Conservation (phyloP, 2,888 invertebrate genomes). For the Limenitis camilla region DNA sequence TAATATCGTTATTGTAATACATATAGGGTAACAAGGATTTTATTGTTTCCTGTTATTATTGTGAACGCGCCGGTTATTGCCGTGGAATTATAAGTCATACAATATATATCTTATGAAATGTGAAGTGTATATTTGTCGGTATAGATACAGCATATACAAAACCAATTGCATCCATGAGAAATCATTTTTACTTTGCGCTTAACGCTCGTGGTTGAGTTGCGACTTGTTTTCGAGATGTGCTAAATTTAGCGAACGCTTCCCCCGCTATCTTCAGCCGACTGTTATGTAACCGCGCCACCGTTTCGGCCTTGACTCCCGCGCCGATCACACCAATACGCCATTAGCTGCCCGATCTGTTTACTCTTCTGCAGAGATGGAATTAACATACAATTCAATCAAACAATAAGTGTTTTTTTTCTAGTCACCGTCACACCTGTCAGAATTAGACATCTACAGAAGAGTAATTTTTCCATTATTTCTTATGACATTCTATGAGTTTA, state of each 20-base stretch:
- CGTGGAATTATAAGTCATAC: background rate
- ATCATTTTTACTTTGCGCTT: conserved; percentile 15
- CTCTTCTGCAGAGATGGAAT: conserved; percentile 6
- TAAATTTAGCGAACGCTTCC: conserved; percentile 64
- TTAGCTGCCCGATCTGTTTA: conserved; percentile 18
- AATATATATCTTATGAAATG: background rate
- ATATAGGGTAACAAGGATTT: too few species aligned
- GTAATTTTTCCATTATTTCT: conserved; percentile 1
- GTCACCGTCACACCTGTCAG: too few species aligned
- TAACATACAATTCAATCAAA: conserved; percentile 5
- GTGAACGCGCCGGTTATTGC: background rate
- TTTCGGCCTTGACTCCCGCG: conserved; percentile 72
- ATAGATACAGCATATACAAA: background rate
- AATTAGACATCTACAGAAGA: background rate
- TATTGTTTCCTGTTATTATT: too few species aligned
- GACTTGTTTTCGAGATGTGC: conserved; percentile 59
- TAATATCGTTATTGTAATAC: too few species aligned
- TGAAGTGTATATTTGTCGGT: background rate
- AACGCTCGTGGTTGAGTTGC: conserved; percentile 43
- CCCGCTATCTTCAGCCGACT: conserved; percentile 42
- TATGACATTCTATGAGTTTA: too few species aligned
- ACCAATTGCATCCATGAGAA: conserved; percentile 28
- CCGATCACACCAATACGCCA: conserved; percentile 33
- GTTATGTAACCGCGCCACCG: conserved; percentile 64
- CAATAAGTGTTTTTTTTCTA: too few species aligned